Conservation (phyloP, 2,888 invertebrate species). For the Trisateles emortualis region DNA sequence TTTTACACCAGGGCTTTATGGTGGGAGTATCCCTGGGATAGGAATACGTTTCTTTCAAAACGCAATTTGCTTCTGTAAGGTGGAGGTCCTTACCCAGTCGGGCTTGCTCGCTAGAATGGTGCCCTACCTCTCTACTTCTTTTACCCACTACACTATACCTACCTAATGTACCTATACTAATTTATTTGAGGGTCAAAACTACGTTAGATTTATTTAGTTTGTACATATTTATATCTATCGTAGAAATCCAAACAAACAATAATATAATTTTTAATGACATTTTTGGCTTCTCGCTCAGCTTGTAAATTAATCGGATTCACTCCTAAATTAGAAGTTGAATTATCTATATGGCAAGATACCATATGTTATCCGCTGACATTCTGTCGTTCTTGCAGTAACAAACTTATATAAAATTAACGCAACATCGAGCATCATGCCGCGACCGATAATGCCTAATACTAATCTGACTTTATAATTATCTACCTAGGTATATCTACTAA, state of each 20-base stretch:
- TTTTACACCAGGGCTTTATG: too few species aligned
- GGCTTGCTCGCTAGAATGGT: too few species aligned
- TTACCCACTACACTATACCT: too few species aligned
- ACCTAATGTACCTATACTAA: too few species aligned
- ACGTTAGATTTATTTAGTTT: too few species aligned
- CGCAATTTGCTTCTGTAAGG: too few species aligned
- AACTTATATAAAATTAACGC: constrained; percentile 54
- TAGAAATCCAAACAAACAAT: background rate
- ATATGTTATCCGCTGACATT: constrained; percentile 33
- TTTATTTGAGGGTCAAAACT: too few species aligned
- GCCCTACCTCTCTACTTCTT: too few species aligned
- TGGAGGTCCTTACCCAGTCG: too few species aligned
- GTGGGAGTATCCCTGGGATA: too few species aligned
- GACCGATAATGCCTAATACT: constrained; percentile 45
- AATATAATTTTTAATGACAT: background rate
- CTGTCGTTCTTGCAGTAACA: constrained; percentile 33
- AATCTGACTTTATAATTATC: constrained; percentile 53
- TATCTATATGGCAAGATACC: constrained; percentile 9
- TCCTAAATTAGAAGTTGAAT: constrained; percentile 1
- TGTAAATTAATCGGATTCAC: constrained; percentile 1
- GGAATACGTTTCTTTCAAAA: too few species aligned
- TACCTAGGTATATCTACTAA: constrained; percentile 28
- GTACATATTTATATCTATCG: background rate
- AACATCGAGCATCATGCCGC: constrained; percentile 31
- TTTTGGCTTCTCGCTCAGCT: background rate